A percentile compares a stretch with the other conserved stretches of the same genome.
These are phyloP conservation scores for Ranitomeya imitator DNA, from an alignment of 2,113 vertebrate species.

Conservation along the genomic window DNA sequence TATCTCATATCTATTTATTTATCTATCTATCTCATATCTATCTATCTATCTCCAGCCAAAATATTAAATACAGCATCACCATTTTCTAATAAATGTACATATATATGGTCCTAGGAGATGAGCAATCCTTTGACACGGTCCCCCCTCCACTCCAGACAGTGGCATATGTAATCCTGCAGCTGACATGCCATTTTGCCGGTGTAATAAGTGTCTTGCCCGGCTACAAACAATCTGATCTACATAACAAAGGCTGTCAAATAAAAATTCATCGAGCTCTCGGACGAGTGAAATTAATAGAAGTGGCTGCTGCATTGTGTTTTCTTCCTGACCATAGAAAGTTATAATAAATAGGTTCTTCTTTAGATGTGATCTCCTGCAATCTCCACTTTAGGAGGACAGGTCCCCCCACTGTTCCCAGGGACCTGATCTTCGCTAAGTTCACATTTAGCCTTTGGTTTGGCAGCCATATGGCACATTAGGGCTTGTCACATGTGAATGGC, in stretches of 20 bases:
- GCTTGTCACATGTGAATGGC: constrained; percentile 17
- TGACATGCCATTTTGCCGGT: constrained; percentile 52
- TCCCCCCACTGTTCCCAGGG: not conserved
- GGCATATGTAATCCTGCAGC: constrained; percentile 44
- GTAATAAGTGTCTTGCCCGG: constrained; percentile 36
- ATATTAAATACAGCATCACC: not conserved
- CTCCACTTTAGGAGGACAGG: not conserved
- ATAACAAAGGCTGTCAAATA: constrained; percentile 51
- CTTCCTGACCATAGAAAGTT: not conserved
- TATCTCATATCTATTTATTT: too few relatives aligned
- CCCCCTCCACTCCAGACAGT: not conserved
- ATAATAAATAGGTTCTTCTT: not conserved
- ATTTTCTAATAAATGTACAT: not conserved
- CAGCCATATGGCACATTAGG: constrained; percentile 22
- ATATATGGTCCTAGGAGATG: not conserved
- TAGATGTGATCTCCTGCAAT: not conserved
- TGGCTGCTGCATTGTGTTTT: not conserved
- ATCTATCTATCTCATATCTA: not conserved
- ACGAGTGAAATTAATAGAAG: not conserved
- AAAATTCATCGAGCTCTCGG: not conserved
- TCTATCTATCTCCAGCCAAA: too few relatives aligned
- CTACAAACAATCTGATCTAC: constrained; percentile 45
- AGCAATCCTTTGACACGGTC: not conserved
- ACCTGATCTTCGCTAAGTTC: not conserved
- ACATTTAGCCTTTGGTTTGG: constrained; percentile 3